A percentile compares a stretch with the other conserved stretches of the same genome.
phyloP scores from a whole-genome alignment of 2,888 invertebrate genomes.

The Phalera bucephala region DNA sequence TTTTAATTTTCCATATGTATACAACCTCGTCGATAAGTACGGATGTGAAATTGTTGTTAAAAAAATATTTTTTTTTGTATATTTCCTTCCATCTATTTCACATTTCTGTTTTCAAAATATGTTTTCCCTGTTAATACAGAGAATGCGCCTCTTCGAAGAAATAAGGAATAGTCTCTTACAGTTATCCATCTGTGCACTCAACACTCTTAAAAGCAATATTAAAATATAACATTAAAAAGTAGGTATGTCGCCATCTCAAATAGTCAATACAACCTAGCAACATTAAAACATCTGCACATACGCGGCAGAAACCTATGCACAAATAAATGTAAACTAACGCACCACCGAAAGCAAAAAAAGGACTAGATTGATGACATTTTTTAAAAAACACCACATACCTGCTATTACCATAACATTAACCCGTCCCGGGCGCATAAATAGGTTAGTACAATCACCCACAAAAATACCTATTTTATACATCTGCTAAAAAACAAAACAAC shows the following conservation, averaged over 20 bases:
- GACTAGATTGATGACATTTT: conserved; percentile 47
- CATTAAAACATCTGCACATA: conserved; percentile 3
- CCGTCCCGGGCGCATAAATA: conserved; percentile 44
- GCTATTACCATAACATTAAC: conserved; percentile 56
- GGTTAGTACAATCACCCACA: conserved; percentile 41
- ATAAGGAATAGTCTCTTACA: too few species aligned
- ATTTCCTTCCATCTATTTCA: too few species aligned
- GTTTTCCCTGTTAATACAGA: too few species aligned
- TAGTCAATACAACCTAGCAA: conserved; percentile 6
- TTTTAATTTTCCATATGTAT: too few species aligned
- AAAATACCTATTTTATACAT: conserved; percentile 20
- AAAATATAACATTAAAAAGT: too few species aligned
- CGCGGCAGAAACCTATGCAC: conserved; percentile 6
- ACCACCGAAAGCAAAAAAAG: conserved; percentile 44
- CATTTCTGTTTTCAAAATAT: too few species aligned
- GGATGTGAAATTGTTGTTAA: too few species aligned
- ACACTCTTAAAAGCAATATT: too few species aligned
- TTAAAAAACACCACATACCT: conserved; percentile 40
- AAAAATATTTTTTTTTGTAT: too few species aligned
- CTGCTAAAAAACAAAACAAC: conserved; percentile 18
- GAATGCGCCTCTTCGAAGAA: too few species aligned
- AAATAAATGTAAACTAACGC: conserved; percentile 9
- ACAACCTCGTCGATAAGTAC: too few species aligned
- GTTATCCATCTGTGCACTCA: too few species aligned
- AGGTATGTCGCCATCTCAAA: neutral